Conservation (phyloP, 2,797 vertebrate species). For the Pseudochirops cupreus region DNA sequence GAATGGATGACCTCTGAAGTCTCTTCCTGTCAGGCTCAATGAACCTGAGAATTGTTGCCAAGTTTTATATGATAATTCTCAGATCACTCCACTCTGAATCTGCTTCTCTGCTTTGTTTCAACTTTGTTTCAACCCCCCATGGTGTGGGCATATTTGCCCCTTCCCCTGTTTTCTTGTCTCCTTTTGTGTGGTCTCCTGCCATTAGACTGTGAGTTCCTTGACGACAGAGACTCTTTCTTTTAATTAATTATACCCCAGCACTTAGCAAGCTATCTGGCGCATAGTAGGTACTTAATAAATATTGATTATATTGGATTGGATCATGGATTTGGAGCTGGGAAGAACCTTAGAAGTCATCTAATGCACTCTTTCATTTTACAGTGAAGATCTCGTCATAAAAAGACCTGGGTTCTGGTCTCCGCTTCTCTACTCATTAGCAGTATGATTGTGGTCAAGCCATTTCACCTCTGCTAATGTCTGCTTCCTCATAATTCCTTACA, state of each 20-base stretch:
- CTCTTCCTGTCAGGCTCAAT: background rate
- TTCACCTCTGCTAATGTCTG: background rate
- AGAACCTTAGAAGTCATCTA: background rate
- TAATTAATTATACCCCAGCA: background rate
- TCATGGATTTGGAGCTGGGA: background rate
- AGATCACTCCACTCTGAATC: background rate
- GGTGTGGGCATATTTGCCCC: accelerated
- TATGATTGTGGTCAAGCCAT: background rate
- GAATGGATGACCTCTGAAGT: background rate
- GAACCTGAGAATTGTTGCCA: background rate
- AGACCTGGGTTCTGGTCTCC: background rate
- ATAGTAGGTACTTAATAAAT: background rate
- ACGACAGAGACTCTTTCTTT: background rate
- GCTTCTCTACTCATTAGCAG: background rate
- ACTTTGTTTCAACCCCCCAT: background rate
- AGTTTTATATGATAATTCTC: background rate
- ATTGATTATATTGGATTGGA: background rate
- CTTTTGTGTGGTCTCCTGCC: background rate
- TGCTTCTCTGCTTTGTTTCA: background rate
- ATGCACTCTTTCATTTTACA: background rate
- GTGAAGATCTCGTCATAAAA: background rate
- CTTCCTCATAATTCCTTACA: background rate
- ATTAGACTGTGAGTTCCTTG: background rate
- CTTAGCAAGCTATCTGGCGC: background rate
- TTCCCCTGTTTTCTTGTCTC: background rate